phyloP scores from a whole-genome alignment of 1,140 invertebrate genomes.

The Ganaspis sp. region DNA sequence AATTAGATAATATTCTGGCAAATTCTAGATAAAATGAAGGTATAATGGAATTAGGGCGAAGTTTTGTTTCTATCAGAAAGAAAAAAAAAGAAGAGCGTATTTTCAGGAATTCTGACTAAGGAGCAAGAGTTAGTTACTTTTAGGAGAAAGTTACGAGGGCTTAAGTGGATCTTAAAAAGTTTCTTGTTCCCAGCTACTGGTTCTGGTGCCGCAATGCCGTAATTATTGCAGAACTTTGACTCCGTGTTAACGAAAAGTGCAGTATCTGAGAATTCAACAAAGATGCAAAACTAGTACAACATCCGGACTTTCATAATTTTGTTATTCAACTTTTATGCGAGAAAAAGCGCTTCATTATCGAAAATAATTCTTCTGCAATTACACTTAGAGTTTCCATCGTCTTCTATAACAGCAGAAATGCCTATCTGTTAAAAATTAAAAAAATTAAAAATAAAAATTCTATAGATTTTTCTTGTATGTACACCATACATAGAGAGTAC shows the following conservation, averaged over 20 bases:
- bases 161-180: slow-evolving; percentile 30
- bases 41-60: too few species aligned
- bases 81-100: background rate
- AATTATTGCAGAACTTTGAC: slow-evolving; percentile 23
- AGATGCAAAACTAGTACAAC: background rate
- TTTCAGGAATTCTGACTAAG: background rate
- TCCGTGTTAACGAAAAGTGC: slow-evolving; percentile 5
- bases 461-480: too few species aligned
- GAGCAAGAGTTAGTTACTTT: slow-evolving; percentile 17
- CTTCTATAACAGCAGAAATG: too few species aligned
- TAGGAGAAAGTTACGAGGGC: background rate
- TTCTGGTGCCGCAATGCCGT: background rate
- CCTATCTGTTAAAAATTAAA: too few species aligned
- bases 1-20: too few species aligned
- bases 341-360: background rate
- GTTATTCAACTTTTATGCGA: background rate
- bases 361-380: background rate
- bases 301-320: slow-evolving; percentile 13
- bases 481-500: too few species aligned
- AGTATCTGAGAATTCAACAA: slow-evolving; percentile 10
- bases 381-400: too few species aligned
- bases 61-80: background rate
- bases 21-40: too few species aligned
- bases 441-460: too few species aligned
- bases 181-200: background rate